Evolutionary conservation across 2,113 vertebrate species (phyloP).

Genomic region (Cavia aperea): DNA sequence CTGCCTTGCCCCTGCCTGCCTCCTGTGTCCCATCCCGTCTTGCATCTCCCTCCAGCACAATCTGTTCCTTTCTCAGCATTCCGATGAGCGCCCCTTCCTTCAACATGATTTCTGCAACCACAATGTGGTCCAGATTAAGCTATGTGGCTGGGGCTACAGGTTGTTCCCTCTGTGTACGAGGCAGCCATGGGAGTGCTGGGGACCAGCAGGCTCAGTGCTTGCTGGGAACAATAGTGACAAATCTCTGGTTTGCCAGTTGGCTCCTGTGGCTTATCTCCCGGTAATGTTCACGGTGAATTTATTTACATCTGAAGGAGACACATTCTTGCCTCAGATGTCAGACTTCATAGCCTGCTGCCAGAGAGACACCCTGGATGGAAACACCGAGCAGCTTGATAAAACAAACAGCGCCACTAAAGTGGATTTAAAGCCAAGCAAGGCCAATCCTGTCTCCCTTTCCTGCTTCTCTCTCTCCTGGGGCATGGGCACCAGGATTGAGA

Average conservation of each 20-base stretch:
- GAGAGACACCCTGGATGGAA: background rate
- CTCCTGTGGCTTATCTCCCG: slow-evolving; percentile 1
- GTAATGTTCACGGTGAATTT: background rate
- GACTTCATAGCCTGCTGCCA: slow-evolving; percentile 27
- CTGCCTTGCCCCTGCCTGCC: background rate
- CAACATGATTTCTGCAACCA: background rate
- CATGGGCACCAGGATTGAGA: background rate
- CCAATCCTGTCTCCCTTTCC: background rate
- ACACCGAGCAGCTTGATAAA: background rate
- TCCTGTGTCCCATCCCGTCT: background rate
- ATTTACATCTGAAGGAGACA: slow-evolving; percentile 30
- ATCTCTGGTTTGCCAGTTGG: background rate
- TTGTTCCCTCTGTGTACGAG: too few species aligned
- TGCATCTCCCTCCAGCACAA: background rate
- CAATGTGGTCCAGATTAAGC: background rate
- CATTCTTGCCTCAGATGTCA: slow-evolving; percentile 15
- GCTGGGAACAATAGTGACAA: background rate
- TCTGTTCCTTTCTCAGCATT: background rate
- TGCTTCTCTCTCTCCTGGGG: background rate
- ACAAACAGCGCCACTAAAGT: background rate
- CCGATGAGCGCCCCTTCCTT: background rate
- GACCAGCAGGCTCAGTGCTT: background rate
- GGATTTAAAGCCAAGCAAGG: background rate
- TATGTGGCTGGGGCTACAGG: background rate
- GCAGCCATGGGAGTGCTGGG: background rate